phyloP scores from a whole-genome alignment of 2,888 invertebrate genomes.

The Venustoraphidia nigricollis region DNA sequence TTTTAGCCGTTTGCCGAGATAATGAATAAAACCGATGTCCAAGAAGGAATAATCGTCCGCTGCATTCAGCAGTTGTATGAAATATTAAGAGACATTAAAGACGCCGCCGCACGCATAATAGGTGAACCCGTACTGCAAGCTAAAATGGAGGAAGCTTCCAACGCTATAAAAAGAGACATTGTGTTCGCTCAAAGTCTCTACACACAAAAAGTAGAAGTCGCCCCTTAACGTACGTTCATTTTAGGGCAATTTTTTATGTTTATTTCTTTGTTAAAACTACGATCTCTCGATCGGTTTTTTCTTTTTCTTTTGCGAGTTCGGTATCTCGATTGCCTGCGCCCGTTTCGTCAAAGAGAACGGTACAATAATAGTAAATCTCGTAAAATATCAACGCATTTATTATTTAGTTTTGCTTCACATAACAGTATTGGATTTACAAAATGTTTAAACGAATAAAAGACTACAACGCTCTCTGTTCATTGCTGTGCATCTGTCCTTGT shows the following conservation, averaged over 20 bases:
- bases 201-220: conserved; percentile 34
- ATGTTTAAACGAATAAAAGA: background rate
- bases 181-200: conserved; percentile 96
- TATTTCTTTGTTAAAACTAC: too few relatives aligned
- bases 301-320: too few relatives aligned
- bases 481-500: conserved; percentile 33
- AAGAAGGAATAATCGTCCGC: conserved; percentile 95
- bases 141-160: conserved; percentile 92
- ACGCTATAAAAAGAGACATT: conserved; percentile 88
- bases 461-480: conserved; percentile 32
- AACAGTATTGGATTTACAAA: too few relatives aligned
- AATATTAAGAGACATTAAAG: conserved; percentile 72
- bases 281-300: too few relatives aligned
- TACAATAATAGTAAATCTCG: too few relatives aligned
- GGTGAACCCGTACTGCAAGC: conserved; percentile 82
- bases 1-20: conserved; percentile 80
- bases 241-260: too few relatives aligned
- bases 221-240: background rate
- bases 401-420: too few relatives aligned
- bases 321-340: too few relatives aligned
- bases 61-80: conserved; percentile 95
- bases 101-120: conserved; percentile 84
- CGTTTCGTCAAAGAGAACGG: too few relatives aligned
- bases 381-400: too few relatives aligned
- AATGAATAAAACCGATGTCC: conserved; percentile 81